Evolutionary conservation across 2,113 vertebrate genomes (phyloP), one percentile per base, ranked within the genome.

Genomic region (Anguilla japonica): DNA sequence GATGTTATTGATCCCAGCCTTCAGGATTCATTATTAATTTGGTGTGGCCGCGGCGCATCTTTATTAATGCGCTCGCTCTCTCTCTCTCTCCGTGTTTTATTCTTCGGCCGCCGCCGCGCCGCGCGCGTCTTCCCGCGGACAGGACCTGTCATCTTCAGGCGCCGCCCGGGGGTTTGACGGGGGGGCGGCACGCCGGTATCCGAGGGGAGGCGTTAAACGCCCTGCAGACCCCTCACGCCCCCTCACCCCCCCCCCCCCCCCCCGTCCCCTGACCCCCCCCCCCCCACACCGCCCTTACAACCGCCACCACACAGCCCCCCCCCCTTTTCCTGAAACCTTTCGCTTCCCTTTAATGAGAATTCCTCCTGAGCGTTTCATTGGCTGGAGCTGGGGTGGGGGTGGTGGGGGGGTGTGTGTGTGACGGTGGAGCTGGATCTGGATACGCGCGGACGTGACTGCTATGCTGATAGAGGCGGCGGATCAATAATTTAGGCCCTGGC

Each of bases 301-400:
- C 9, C 50, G 50, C 50, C 50, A 53, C 50, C 43, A 46, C 93
- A 92, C 75, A 94, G 94, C 95, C 93, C 92, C 93, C 93, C 93
- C 92, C 91, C 91, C 91, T 91, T 92, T 26, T 89, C 91, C 41
- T 53, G 50, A 79, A 92, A 91, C 40, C 93, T 94, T 95, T 94
- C 96, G 96, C 96, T 97, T 95, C 94, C 89, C 95, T 96, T 97
- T 99, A 99, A 99, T 99, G 97, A 99, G 97, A 98, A 97, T 96
- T 96, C 94, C 97, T 98, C 96, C 97, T 99, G 98, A 99, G 99
- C 98, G 98, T 98, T 97, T 97, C 97, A 95, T 96, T 96, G 97
- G 97, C 96, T 97, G 96, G 95, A 96, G 96, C 96, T 92, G 71
- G 95, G 96, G 94, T 94, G 83, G 96, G 95, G 95, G 96, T 94